These are phyloP conservation scores for Thamnaconus septentrionalis DNA, from an alignment of 2,113 vertebrate genomes.

Conservation along the genomic window DNA sequence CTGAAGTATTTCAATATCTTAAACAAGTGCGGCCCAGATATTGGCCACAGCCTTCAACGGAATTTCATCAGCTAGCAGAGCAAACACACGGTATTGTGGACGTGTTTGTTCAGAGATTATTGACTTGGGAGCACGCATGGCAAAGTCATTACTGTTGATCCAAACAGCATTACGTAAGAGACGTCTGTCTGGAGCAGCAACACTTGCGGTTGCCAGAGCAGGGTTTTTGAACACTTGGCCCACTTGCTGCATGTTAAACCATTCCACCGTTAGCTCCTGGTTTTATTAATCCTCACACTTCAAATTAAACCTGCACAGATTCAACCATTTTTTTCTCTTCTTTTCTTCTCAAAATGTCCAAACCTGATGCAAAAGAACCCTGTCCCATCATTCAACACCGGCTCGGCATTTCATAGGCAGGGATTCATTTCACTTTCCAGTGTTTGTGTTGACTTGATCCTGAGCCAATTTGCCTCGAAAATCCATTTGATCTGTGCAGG, in stretches of 20 bases:
- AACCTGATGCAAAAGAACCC: too few species aligned
- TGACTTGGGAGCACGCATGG: slow-evolving; percentile 28
- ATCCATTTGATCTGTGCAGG: slow-evolving; percentile 26
- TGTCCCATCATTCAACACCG: too few species aligned
- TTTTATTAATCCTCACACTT: too few species aligned
- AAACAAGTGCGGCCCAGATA: slow-evolving; percentile 43
- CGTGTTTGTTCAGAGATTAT: slow-evolving; percentile 28
- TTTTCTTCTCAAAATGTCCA: too few species aligned
- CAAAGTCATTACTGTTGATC: slow-evolving; percentile 24
- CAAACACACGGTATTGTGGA: slow-evolving; percentile 9
- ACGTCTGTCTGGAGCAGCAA: slow-evolving; percentile 28
- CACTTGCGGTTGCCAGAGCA: slow-evolving; percentile 1
- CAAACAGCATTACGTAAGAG: slow-evolving; percentile 38
- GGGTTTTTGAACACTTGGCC: too few species aligned
- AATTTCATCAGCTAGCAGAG: background rate
- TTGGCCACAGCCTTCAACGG: slow-evolving; percentile 19
- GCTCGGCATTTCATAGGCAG: background rate
- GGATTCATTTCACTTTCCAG: slow-evolving; percentile 32
- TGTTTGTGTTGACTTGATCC: slow-evolving; percentile 31
- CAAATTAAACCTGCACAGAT: too few species aligned
- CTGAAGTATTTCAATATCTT: slow-evolving; percentile 38
- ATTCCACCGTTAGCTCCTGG: too few species aligned
- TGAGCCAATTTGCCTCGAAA: slow-evolving; percentile 46
- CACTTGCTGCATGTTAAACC: too few species aligned
- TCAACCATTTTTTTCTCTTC: too few species aligned